Percentiles rank a stretch among this genome's conserved stretches.
These are phyloP conservation scores for Meloidogyne floridensis DNA, from an alignment of 1,140 invertebrate genomes.

Conservation along the genomic window DNA sequence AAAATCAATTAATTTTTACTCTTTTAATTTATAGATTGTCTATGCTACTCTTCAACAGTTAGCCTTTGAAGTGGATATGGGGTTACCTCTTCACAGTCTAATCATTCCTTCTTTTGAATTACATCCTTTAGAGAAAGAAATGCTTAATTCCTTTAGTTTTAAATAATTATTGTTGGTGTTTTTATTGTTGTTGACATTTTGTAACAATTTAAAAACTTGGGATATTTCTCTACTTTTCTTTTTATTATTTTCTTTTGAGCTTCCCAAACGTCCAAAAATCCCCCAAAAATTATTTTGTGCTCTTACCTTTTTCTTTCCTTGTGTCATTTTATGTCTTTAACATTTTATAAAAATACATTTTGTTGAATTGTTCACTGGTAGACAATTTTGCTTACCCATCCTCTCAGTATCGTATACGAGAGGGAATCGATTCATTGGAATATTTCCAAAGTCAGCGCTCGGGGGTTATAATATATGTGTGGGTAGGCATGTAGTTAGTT, in stretches of 20 bases:
- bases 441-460: constrained; percentile 8
- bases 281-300: not conserved
- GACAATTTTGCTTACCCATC: not conserved
- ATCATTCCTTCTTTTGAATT: constrained; percentile 72
- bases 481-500: constrained; percentile 8
- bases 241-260: not conserved
- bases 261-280: not conserved
- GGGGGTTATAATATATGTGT: not conserved
- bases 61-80: constrained; percentile 64
- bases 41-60: not conserved
- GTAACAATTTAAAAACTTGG: too few species aligned
- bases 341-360: constrained; percentile 3
- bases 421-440: constrained; percentile 6
- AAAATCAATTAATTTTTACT: too few species aligned
- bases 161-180: not conserved
- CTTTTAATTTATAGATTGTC: not conserved
- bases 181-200: not conserved
- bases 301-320: not conserved
- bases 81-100: constrained; percentile 86
- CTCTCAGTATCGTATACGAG: not conserved
- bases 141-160: constrained; percentile 59
- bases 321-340: not conserved
- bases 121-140: constrained; percentile 60
- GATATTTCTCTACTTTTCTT: not conserved
- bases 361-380: not conserved